Conservation (phyloP, 2,888 invertebrate genomes). For the Schizotus pectinicornis region DNA sequence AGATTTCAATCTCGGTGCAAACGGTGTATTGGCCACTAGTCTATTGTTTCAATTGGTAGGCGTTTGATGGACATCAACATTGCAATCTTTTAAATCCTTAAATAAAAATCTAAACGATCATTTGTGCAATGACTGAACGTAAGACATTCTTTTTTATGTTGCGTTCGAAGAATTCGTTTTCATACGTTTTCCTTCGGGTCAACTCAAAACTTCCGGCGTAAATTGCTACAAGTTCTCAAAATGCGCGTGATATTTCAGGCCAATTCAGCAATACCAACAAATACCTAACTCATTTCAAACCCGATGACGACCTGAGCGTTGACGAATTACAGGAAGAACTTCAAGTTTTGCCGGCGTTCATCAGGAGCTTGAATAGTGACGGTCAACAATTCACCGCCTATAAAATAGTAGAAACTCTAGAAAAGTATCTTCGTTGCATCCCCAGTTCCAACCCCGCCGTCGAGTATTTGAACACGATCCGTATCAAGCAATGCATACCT, state of each 20-base stretch:
- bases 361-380: conserved; percentile 43
- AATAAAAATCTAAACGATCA: too few species aligned
- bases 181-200: too few species aligned
- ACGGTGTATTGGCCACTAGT: too few species aligned
- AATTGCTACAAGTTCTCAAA: too few species aligned
- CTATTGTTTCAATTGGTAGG: too few species aligned
- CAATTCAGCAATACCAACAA: conserved; percentile 20
- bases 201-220: too few species aligned
- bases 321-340: conserved; percentile 37
- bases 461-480: conserved; percentile 27
- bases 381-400: conserved; percentile 45
- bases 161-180: too few species aligned
- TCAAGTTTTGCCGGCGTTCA: conserved; percentile 35
- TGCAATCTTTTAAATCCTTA: too few species aligned
- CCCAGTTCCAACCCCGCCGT: conserved; percentile 18
- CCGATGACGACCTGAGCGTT: conserved; percentile 6
- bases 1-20: too few species aligned
- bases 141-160: too few species aligned
- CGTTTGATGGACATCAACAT: too few species aligned
- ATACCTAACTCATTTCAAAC: conserved; percentile 28
- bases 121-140: too few species aligned
- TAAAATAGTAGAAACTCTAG: conserved; percentile 39
- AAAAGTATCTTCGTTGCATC: conserved; percentile 29
- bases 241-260: conserved; percentile 20
- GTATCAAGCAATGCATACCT: conserved; percentile 40